Conservation (phyloP, 2,797 vertebrate genomes). For the Diglossa cyanea region DNA sequence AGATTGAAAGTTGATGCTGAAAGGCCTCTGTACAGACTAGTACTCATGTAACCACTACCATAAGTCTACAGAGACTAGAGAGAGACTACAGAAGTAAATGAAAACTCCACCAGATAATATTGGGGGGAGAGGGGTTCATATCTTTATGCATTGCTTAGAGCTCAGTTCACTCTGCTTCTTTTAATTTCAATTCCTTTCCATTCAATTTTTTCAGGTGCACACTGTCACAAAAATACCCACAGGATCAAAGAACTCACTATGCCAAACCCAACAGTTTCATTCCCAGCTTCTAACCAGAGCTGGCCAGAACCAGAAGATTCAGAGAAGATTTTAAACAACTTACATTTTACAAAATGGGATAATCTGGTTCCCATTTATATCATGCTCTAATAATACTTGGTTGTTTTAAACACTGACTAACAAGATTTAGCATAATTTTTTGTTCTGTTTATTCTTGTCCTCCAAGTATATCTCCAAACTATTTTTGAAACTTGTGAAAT, state of each 20-base stretch:
- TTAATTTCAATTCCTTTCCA: background rate
- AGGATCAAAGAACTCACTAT: background rate
- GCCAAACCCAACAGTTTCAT: background rate
- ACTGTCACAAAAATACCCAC: background rate
- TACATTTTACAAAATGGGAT: background rate
- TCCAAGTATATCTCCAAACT: background rate
- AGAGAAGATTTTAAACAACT: background rate
- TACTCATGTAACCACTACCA: background rate
- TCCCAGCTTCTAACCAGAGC: background rate
- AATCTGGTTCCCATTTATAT: background rate
- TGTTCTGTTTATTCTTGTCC: background rate
- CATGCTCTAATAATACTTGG: background rate
- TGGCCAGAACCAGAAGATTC: background rate
- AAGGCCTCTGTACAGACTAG: background rate
- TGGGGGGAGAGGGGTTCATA: fast-evolving
- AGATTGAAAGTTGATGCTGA: fast-evolving
- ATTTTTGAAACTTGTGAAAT: background rate
- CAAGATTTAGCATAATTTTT: background rate
- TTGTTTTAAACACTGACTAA: background rate
- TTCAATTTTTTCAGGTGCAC: background rate
- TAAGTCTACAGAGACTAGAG: background rate
- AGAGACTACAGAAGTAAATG: background rate
- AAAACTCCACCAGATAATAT: background rate
- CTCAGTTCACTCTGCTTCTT: background rate
- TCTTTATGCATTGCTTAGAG: background rate